These are phyloP conservation scores for Drosophila recens DNA, from an alignment of 2,888 invertebrate genomes.

Conservation along the genomic window DNA sequence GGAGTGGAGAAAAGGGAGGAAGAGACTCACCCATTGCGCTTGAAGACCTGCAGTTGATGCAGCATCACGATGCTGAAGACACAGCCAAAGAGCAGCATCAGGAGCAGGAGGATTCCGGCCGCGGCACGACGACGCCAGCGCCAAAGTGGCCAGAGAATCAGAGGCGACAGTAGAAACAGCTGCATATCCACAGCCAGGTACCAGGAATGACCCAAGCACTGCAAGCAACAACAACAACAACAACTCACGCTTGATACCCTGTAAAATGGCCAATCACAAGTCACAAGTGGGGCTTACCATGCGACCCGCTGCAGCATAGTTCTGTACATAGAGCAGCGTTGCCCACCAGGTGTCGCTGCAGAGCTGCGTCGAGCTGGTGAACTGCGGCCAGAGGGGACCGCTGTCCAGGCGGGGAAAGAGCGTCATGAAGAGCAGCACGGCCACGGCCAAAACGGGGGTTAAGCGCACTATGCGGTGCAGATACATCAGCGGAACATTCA, in stretches of 20 bases:
- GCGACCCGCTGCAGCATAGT: conserved; percentile 79
- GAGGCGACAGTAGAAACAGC: conserved; percentile 86
- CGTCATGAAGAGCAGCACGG: conserved; percentile 85
- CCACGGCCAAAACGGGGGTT: conserved; percentile 86
- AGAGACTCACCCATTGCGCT: conserved; percentile 34
- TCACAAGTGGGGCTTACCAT: conserved; percentile 59
- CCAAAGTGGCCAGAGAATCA: conserved; percentile 86
- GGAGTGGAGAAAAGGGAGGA: too few relatives aligned
- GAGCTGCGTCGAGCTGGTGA: conserved; percentile 24
- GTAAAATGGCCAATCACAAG: neutral
- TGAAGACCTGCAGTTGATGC: conserved; percentile 52
- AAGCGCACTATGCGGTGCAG: conserved; percentile 84
- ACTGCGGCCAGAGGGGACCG: conserved; percentile 85
- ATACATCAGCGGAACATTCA: conserved; percentile 78
- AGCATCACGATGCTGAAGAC: conserved; percentile 72
- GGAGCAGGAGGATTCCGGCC: conserved; percentile 54
- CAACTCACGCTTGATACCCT: neutral
- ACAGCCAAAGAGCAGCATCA: conserved; percentile 70
- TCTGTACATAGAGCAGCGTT: conserved; percentile 85
- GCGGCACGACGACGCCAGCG: conserved; percentile 74
- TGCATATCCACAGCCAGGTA: conserved; percentile 87
- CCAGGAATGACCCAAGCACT: conserved; percentile 87
- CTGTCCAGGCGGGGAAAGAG: conserved; percentile 84
- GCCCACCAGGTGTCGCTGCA: conserved; percentile 85
- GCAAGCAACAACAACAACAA: neutral